Conservation (phyloP, 2,113 vertebrate species). For the Notarius quadriscutis region DNA sequence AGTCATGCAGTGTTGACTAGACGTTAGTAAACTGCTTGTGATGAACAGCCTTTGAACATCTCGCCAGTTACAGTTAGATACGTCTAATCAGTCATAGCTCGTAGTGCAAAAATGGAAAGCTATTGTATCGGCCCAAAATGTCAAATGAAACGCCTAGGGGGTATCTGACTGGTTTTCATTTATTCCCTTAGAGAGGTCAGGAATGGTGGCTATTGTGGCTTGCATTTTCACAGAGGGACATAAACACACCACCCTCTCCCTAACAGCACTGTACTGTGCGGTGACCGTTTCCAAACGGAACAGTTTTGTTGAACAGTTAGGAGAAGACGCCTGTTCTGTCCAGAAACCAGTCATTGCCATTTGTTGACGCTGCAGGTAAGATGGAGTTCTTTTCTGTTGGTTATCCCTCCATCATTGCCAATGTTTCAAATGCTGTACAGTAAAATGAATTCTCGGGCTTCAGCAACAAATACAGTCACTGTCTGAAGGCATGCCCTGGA, state of each 20-base stretch:
- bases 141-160: background rate
- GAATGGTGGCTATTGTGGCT: background rate
- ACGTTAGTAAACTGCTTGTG: background rate
- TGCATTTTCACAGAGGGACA: background rate
- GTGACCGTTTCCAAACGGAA: background rate
- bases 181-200: background rate
- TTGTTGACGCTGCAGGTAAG: background rate
- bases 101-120: constrained; percentile 2
- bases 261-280: background rate
- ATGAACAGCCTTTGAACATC: background rate
- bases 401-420: background rate
- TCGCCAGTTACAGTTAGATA: background rate
- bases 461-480: background rate
- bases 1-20: background rate
- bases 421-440: background rate
- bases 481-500: background rate
- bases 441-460: background rate
- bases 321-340: background rate
- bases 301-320: background rate
- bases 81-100: background rate
- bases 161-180: background rate
- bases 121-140: background rate
- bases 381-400: no score
- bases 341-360: background rate
- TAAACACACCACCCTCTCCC: background rate